Percentiles rank a stretch among this genome's conserved stretches.
These are phyloP conservation scores for Anolis apletophallus DNA, from an alignment of 2,797 vertebrate species.

Conservation along the genomic window DNA sequence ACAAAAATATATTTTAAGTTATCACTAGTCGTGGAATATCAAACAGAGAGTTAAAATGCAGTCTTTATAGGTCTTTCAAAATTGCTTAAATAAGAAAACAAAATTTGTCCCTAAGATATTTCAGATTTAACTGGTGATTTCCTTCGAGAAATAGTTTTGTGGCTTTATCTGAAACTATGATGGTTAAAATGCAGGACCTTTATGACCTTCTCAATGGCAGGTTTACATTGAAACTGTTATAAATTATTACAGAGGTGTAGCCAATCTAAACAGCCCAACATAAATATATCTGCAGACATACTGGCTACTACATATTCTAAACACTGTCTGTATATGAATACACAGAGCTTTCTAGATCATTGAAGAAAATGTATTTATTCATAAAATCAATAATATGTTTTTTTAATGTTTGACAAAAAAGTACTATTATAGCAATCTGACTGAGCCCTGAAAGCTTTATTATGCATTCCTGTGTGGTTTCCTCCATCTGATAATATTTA, in stretches of 20 bases:
- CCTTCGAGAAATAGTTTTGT: conserved; percentile 71
- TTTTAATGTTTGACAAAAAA: conserved; percentile 76
- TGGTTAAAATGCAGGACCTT: conserved; percentile 85
- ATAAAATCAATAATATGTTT: conserved; percentile 84
- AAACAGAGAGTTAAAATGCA: conserved; percentile 66
- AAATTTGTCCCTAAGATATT: conserved; percentile 66
- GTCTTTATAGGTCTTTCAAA: conserved; percentile 70
- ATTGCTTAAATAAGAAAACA: conserved; percentile 68
- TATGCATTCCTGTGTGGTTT: conserved; percentile 60
- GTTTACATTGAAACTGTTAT: conserved; percentile 96
- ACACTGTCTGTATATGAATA: conserved; percentile 89
- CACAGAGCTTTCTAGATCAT: conserved; percentile 86
- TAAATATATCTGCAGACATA: conserved; percentile 93
- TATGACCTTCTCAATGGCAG: conserved; percentile 90
- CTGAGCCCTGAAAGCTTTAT: conserved; percentile 66
- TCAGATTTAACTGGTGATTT: conserved; percentile 68
- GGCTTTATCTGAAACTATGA: conserved; percentile 81
- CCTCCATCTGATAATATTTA: conserved; percentile 68
- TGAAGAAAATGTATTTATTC: conserved; percentile 86
- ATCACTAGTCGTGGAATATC: conserved; percentile 68
- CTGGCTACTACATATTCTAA: conserved; percentile 90
- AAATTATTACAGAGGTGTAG: conserved; percentile 93
- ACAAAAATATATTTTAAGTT: conserved; percentile 67
- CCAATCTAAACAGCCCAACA: conserved; percentile 94
- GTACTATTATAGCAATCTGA: conserved; percentile 72